phyloP scores from a whole-genome alignment of 2,888 invertebrate species.

The Choristoneura rosaceana region DNA sequence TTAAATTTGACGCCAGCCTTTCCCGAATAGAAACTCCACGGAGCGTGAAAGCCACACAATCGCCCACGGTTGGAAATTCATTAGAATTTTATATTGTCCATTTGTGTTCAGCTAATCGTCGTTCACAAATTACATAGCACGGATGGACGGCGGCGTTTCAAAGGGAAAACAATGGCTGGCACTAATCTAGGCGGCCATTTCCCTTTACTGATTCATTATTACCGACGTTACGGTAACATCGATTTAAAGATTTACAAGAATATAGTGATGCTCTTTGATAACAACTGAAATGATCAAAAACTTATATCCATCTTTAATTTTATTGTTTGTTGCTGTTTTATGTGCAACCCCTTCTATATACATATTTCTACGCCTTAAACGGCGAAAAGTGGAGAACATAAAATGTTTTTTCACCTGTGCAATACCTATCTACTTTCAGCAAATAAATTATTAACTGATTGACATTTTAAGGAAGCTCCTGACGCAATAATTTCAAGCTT shows the following conservation, averaged over 20 bases:
- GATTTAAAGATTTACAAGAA: neutral
- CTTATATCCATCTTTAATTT: no score
- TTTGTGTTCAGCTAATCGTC: slow-evolving; percentile 1
- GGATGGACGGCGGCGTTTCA: slow-evolving; percentile 15
- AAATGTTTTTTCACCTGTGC: no score
- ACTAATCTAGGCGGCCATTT: slow-evolving; percentile 14
- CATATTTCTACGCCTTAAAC: no score
- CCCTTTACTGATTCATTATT: slow-evolving; percentile 10
- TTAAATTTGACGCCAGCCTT: neutral
- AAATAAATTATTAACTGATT: no score
- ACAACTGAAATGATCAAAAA: no score
- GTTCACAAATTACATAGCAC: slow-evolving; percentile 25
- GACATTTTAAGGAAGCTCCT: no score
- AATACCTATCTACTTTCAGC: no score
- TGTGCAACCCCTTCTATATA: no score
- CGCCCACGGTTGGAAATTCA: neutral
- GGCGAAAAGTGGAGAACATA: no score
- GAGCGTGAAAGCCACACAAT: neutral
- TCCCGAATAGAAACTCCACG: neutral
- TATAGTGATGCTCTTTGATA: neutral
- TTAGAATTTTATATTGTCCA: neutral
- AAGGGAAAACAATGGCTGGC: slow-evolving; percentile 22
- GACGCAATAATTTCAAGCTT: no score
- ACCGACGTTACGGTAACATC: neutral
- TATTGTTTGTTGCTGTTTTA: no score